Evolutionary conservation across 2,888 invertebrate species (phyloP), one percentile per base, ranked within the genome.

Genomic region (Pseudococcus viburni): DNA sequence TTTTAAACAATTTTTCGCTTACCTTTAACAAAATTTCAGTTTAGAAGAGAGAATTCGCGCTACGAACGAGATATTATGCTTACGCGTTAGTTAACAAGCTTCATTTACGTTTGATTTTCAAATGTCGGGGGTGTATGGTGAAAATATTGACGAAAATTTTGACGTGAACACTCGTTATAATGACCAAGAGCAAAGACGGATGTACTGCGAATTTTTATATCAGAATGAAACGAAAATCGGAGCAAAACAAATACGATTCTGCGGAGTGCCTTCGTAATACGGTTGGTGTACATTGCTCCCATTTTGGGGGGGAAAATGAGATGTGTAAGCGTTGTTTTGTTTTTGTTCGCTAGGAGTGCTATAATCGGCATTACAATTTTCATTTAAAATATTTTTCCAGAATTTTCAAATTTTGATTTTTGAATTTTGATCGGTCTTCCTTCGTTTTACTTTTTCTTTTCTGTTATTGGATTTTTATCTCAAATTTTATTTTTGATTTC

Each of bases 111-210:
- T 15, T 26, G 4, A 33, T 73, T 26, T 22, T 15, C 26, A 73
- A 73, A 73, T 12, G 33, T 73, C 33, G 33, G 33, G 33, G 68
- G 26, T 73, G 68, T 33, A n/a, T 26, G 33, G 26, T 33, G 33
- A 73, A 73, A 26, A 73, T 22, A 73, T 73, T 19, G 59, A 73
- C 68, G 68, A 73, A 26, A 73, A 73, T 26, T 73, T 73, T 2
- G 33, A 73, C 5, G 68, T 73, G 68, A 73, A 33, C 68, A 73
- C 68, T 73, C 68, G 68, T 5, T 73, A 73, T 33, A 73, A 26
- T 73, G 68, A 73, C 68, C 68, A 73, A 73, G 68, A 73, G 68
- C 68, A 12, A 73, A 73, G 68, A 73, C 68, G 68, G 68, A 73
- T 33, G 68, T 73, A 73, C 68, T 73, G 12, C 68, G 68, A 73